These are phyloP conservation scores for Caenorhabditis elegans DNA, from an alignment of 1,140 invertebrate species.

Conservation along the genomic window WBcel235 BX284606.5:15607001-15607500, in stretches of 20 bases:
- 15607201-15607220: background rate
- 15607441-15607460: too few species aligned
- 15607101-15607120: background rate
- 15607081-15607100: too few species aligned
- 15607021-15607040: conserved; percentile 7
- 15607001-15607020: background rate
- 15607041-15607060: background rate
- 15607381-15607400: background rate
- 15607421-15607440: too few species aligned
- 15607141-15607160: background rate
- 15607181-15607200: background rate
- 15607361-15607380: background rate
- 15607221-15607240: background rate
- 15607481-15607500: background rate
- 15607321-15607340: background rate
- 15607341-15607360: conserved; percentile 8
- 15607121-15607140: background rate
- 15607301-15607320: background rate
- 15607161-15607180: background rate
- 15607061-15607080: background rate
- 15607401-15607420: too few species aligned
- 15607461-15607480: background rate
- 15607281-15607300: too few species aligned
- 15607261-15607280: too few species aligned
- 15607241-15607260: background rate